Conservation (phyloP, 2,888 invertebrate species). For the Sinelater perroti region DNA sequence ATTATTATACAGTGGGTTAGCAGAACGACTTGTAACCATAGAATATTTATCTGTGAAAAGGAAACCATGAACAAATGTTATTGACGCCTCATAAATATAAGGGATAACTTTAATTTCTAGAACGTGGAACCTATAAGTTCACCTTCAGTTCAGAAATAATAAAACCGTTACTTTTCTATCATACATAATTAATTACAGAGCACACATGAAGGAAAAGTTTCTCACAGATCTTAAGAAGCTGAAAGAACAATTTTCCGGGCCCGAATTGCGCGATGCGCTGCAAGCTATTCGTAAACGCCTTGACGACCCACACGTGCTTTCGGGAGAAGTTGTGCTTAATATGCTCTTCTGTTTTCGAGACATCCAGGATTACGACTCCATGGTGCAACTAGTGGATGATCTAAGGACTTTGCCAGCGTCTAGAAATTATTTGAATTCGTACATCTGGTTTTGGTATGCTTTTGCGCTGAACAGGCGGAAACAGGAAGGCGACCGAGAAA, state of each 20-base stretch:
- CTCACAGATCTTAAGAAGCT: slow-evolving; percentile 91
- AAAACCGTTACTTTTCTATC: slow-evolving; percentile 1
- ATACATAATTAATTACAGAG: no score
- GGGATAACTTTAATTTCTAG: no score
- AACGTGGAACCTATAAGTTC: no score
- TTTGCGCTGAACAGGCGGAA: slow-evolving; percentile 97
- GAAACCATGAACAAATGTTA: no score
- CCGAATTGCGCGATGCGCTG: slow-evolving; percentile 80
- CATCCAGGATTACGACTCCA: slow-evolving; percentile 95
- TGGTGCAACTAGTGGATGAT: slow-evolving; percentile 96
- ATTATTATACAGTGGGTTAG: no score
- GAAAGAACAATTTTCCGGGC: slow-evolving; percentile 85
- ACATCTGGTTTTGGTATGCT: slow-evolving; percentile 92
- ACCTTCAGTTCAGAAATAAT: no score
- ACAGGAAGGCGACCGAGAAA: slow-evolving; percentile 92
- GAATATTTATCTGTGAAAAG: no score
- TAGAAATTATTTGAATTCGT: slow-evolving; percentile 87
- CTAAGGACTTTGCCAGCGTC: slow-evolving; percentile 88
- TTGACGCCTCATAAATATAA: no score
- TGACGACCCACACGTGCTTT: slow-evolving; percentile 96
- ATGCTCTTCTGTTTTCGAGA: slow-evolving; percentile 92
- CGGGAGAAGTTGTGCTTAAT: slow-evolving; percentile 94
- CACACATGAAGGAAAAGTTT: slow-evolving; percentile 97
- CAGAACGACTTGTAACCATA: no score
- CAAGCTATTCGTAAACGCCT: slow-evolving; percentile 91